phyloP scores from a whole-genome alignment of 2,888 invertebrate species.

The Napeogenes inachia region DNA sequence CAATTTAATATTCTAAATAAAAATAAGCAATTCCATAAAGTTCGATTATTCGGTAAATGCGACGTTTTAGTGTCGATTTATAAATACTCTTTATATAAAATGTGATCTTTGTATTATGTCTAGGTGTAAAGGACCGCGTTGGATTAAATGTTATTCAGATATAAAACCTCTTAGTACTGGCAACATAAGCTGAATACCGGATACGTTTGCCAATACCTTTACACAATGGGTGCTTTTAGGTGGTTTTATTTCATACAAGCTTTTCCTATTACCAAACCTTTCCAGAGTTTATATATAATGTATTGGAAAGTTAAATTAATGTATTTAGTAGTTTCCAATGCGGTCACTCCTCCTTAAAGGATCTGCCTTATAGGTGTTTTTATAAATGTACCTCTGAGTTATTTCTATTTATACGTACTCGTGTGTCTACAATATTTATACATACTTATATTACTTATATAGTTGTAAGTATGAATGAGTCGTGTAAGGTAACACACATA shows the following conservation, averaged over 20 bases:
- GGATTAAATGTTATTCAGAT: constrained; percentile 18
- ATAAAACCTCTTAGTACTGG: not conserved
- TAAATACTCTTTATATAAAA: constrained; percentile 46
- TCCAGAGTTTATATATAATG: not conserved
- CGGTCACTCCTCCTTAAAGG: constrained; percentile 54
- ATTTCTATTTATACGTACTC: constrained; percentile 35
- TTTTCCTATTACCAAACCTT: not conserved
- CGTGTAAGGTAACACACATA: constrained; percentile 30
- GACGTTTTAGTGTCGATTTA: constrained; percentile 33
- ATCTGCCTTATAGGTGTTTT: constrained; percentile 75
- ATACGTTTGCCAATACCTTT: not conserved
- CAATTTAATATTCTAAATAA: constrained; percentile 60
- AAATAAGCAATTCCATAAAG: constrained; percentile 56
- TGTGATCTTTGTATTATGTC: constrained; percentile 62
- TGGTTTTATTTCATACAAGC: not conserved
- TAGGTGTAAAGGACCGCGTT: constrained; percentile 55
- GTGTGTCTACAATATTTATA: constrained; percentile 50
- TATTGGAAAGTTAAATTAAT: not conserved
- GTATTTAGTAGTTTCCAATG: constrained; percentile 37
- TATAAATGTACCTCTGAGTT: constrained; percentile 63
- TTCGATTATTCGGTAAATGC: constrained; percentile 33
- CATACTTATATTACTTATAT: constrained; percentile 43
- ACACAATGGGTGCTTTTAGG: not conserved
- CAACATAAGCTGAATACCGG: not conserved
- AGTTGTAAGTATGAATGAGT: constrained; percentile 39